A percentile compares a stretch with the other conserved stretches of the same genome.
Conservation (phyloP, 2,113 vertebrate species). For the Pangasianodon hypophthalmus region DNA sequence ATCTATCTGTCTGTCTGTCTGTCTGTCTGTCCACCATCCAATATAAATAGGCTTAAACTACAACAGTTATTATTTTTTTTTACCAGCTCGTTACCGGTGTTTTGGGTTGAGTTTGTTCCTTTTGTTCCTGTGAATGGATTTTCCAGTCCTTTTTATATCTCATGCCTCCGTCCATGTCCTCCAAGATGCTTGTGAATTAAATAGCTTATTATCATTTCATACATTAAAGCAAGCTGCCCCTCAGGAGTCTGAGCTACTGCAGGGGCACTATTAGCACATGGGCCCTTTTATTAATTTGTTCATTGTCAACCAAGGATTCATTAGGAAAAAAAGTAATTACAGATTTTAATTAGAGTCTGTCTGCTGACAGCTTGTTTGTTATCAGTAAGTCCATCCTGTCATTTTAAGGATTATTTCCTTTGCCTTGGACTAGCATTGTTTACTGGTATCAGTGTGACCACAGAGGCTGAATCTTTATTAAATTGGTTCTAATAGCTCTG, state of each 20-base stretch:
- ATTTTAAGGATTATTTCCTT: constrained; percentile 32
- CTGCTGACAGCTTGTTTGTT: constrained; percentile 63
- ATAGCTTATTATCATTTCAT: constrained; percentile 68
- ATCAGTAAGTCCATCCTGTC: constrained; percentile 66
- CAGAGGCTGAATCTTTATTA: constrained; percentile 22
- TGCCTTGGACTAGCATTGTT: constrained; percentile 35
- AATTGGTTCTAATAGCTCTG: constrained; percentile 3
- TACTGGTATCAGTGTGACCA: constrained; percentile 35
- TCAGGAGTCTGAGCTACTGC: constrained; percentile 59
- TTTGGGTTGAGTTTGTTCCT: constrained; percentile 17
- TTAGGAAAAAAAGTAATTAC: constrained; percentile 71
- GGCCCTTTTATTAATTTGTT: constrained; percentile 67
- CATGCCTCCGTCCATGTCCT: constrained; percentile 42
- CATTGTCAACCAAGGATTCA: constrained; percentile 68
- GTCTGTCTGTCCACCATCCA: neutral
- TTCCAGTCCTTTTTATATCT: constrained; percentile 35
- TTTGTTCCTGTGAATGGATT: constrained; percentile 46
- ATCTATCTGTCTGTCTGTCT: neutral
- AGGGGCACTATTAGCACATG: constrained; percentile 58
- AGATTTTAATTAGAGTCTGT: constrained; percentile 73
- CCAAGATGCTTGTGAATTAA: constrained; percentile 57
- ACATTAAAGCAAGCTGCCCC: constrained; percentile 59
- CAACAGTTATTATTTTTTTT: too few relatives aligned
- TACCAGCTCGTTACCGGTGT: neutral
- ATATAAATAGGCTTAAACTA: neutral